These are phyloP conservation scores for Napeogenes sylphis DNA, from an alignment of 2,888 invertebrate genomes.

Conservation along the genomic window DNA sequence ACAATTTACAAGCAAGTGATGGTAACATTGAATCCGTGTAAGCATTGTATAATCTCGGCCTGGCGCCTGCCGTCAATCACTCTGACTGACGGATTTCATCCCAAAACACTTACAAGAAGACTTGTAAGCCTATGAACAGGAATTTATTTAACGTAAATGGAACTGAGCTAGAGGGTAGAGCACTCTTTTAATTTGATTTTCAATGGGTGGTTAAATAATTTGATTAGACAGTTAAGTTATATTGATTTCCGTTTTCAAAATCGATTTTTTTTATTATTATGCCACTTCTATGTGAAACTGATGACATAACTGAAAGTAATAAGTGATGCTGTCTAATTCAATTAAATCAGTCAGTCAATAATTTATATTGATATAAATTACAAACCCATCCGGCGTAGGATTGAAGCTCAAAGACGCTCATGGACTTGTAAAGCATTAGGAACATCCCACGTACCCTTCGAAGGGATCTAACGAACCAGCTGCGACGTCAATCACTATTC, in stretches of 20 bases:
- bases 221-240: no score
- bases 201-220: no score
- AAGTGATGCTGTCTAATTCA: no score
- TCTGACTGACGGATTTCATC: conserved; percentile 55
- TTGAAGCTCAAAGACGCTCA: background rate
- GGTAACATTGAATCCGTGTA: conserved; percentile 12
- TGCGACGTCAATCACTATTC: conserved; percentile 59
- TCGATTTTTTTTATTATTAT: no score
- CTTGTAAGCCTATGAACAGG: conserved; percentile 1
- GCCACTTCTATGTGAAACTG: no score
- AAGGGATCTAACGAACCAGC: conserved; percentile 60
- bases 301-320: no score
- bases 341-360: background rate
- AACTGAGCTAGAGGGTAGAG: no score
- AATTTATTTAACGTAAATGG: background rate
- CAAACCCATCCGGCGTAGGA: no score
- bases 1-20: conserved; percentile 7
- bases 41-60: conserved; percentile 14
- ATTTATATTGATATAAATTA: background rate
- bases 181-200: no score
- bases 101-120: conserved; percentile 42
- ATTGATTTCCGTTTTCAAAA: no score
- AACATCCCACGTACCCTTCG: conserved; percentile 45
- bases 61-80: conserved; percentile 65
- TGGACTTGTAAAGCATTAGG: conserved; percentile 29